Percentiles rank a stretch among this genome's conserved stretches.
Conservation (phyloP, 2,888 invertebrate genomes). For the Orchesellides sinensis region DNA sequence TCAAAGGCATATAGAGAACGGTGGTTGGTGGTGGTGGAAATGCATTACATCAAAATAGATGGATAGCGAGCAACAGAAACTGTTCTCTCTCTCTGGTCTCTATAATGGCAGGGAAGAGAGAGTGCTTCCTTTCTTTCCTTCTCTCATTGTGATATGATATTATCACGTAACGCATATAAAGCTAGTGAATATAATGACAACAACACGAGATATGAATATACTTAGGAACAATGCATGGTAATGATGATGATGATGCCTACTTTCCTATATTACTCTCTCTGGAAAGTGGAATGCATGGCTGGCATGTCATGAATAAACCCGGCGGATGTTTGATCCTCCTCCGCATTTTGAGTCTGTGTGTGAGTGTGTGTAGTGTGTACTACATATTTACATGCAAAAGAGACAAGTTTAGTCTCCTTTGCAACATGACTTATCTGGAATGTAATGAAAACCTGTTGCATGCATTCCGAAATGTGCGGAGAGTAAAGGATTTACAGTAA, state of each 20-base stretch:
- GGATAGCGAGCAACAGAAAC: conserved; percentile 4
- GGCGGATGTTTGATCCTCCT: conserved; percentile 55
- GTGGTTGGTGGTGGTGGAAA: background rate
- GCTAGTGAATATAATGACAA: background rate
- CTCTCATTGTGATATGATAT: background rate
- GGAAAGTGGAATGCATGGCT: conserved; percentile 19
- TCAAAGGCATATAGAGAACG: background rate
- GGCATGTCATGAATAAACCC: conserved; percentile 29
- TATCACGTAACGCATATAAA: too few species aligned
- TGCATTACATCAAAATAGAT: background rate
- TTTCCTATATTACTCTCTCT: too few species aligned
- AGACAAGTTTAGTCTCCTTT: background rate
- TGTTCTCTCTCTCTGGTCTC: background rate
- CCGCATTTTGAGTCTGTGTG: background rate
- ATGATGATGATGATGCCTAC: background rate
- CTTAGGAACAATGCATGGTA: background rate
- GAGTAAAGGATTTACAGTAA: conserved; percentile 3
- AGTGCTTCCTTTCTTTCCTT: conserved; percentile 7
- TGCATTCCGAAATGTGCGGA: conserved; percentile 9
- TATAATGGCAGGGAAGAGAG: background rate
- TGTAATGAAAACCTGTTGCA: conserved; percentile 13
- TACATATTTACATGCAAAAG: background rate
- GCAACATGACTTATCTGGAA: conserved; percentile 6
- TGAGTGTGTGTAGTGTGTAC: background rate
- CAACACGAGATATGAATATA: background rate